These are phyloP conservation scores for Aspiorhynchus laticeps DNA, from an alignment of 2,113 vertebrate genomes.

Conservation along the genomic window DNA sequence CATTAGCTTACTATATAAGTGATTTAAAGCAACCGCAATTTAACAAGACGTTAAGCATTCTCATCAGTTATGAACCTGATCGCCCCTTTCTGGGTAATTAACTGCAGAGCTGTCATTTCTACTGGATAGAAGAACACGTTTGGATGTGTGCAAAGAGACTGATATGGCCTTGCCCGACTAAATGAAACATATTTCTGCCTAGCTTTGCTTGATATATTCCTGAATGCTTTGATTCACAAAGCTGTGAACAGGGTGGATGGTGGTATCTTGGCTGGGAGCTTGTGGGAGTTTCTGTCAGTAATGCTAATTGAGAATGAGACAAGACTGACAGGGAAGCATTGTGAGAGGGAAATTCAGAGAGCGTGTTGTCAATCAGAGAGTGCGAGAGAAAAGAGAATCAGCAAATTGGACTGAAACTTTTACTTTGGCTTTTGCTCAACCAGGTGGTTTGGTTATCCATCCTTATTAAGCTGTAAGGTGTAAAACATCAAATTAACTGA, in stretches of 20 bases:
- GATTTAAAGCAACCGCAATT: slow-evolving; percentile 29
- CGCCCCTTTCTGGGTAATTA: slow-evolving; percentile 18
- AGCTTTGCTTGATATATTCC: background rate
- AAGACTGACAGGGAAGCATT: background rate
- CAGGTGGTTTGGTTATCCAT: background rate
- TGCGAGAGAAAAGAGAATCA: background rate
- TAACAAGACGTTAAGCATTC: slow-evolving; percentile 29
- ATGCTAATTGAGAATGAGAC: slow-evolving; percentile 5
- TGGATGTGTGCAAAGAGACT: background rate
- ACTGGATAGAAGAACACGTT: background rate
- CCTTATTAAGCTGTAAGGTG: background rate
- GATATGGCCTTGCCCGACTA: background rate
- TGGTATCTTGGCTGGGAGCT: background rate
- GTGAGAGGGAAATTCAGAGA: background rate
- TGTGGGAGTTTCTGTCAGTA: slow-evolving; percentile 15
- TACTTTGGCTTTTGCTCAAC: background rate
- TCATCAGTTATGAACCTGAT: slow-evolving; percentile 7
- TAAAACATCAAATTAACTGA: background rate
- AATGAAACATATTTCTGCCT: background rate
- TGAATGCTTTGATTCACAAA: background rate
- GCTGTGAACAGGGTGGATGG: background rate
- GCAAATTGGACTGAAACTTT: background rate
- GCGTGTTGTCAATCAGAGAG: background rate
- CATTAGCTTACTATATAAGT: slow-evolving; percentile 13
- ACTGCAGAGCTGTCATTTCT: slow-evolving; percentile 18